These are phyloP conservation scores for Caretta caretta DNA, from an alignment of 2,113 vertebrate genomes.

Conservation along the genomic window DNA sequence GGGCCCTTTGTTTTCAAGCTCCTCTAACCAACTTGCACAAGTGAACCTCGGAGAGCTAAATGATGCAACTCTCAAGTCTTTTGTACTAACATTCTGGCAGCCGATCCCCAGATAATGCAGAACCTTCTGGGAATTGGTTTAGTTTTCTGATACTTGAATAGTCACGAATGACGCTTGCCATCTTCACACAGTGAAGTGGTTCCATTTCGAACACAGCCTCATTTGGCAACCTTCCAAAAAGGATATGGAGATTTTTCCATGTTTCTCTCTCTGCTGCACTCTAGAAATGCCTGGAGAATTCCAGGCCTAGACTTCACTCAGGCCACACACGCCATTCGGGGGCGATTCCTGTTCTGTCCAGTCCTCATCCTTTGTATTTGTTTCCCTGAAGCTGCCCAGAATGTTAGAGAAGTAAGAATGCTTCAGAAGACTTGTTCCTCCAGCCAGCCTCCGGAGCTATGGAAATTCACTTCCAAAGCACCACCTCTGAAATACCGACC, in stretches of 20 bases:
- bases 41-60: background rate
- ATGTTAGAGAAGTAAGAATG: background rate
- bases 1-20: background rate
- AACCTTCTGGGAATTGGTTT: background rate
- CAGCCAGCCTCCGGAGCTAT: background rate
- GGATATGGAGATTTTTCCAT: background rate
- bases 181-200: background rate
- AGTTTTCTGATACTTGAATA: background rate
- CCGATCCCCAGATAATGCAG: background rate
- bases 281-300: background rate
- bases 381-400: background rate
- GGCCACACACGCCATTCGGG: background rate
- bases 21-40: background rate
- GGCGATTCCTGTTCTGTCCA: accelerated
- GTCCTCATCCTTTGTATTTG: background rate
- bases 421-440: background rate
- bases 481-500: background rate
- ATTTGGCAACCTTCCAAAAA: background rate
- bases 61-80: background rate
- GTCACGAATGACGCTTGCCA: background rate
- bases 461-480: background rate
- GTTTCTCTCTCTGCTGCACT: background rate
- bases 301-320: background rate
- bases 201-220: background rate
- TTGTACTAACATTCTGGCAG: background rate